Conservation (phyloP, 2,797 vertebrate species). For the Ataeniobius toweri region DNA sequence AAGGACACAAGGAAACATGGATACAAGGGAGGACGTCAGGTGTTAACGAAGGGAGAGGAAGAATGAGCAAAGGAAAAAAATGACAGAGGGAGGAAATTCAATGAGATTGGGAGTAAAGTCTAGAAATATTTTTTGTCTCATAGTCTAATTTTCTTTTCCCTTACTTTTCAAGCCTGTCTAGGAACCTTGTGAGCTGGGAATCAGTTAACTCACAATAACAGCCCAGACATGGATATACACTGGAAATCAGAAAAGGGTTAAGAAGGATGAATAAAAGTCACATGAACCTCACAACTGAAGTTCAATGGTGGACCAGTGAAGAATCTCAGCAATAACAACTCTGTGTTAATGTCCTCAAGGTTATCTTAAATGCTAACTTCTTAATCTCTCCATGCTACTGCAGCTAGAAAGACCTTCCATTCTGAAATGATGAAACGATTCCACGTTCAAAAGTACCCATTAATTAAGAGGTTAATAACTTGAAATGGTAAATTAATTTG, state of each 20-base stretch:
- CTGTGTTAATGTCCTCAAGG: conserved; percentile 42
- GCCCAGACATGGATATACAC: conserved; percentile 1
- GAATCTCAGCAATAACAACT: conserved; percentile 18
- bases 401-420: conserved; percentile 23
- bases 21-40: background rate
- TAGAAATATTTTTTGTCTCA: background rate
- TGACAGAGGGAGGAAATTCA: background rate
- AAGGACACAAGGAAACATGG: background rate
- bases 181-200: conserved; percentile 1
- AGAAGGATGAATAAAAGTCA: conserved; percentile 19
- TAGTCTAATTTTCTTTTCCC: background rate
- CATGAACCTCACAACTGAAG: conserved; percentile 11
- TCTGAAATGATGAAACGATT: conserved; percentile 23
- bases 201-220: conserved; percentile 23
- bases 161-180: background rate
- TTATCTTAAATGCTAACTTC: conserved; percentile 23
- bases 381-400: background rate
- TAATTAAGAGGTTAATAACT: conserved; percentile 69
- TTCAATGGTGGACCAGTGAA: conserved; percentile 8
- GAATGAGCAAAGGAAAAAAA: background rate
- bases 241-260: conserved; percentile 27
- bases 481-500: conserved; percentile 64
- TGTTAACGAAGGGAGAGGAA: background rate
- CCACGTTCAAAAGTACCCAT: conserved; percentile 36
- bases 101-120: background rate